Percentiles rank a stretch among this genome's conserved stretches.
Conservation (phyloP, 2,888 invertebrate species). For the Lepidocyrtoides sp. region DNA sequence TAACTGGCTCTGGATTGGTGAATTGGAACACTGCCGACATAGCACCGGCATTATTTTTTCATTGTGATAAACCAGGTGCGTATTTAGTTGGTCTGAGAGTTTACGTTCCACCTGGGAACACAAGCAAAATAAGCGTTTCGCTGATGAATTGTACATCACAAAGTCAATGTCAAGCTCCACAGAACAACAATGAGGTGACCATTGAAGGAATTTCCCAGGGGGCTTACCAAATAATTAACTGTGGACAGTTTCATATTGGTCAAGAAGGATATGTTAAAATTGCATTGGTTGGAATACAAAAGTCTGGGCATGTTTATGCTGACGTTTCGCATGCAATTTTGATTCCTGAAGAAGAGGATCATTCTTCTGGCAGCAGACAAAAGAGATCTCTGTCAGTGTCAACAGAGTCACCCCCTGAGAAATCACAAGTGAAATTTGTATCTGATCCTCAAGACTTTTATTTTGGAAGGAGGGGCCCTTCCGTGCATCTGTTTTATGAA, state of each 20-base stretch:
- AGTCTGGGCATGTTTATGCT: slow-evolving; percentile 74
- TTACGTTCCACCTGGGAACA: slow-evolving; percentile 68
- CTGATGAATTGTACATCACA: neutral
- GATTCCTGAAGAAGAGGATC: slow-evolving; percentile 5
- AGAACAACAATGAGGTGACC: slow-evolving; percentile 49
- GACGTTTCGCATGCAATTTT: slow-evolving; percentile 76
- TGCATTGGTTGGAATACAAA: slow-evolving; percentile 78
- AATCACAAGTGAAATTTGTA: slow-evolving; percentile 56
- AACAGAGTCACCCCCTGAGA: neutral
- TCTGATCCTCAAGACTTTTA: slow-evolving; percentile 76
- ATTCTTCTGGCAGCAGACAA: neutral
- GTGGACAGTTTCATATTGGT: slow-evolving; percentile 72
- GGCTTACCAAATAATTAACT: slow-evolving; percentile 70
- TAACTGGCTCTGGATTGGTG: slow-evolving; percentile 70
- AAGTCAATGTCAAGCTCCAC: slow-evolving; percentile 15
- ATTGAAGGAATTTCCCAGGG: neutral
- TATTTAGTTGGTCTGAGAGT: slow-evolving; percentile 77
- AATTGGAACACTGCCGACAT: slow-evolving; percentile 77
- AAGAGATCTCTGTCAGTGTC: neutral
- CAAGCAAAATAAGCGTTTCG: slow-evolving; percentile 39
- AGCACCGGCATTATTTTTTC: slow-evolving; percentile 77
- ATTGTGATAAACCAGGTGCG: slow-evolving; percentile 64
- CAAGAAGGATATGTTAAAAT: slow-evolving; percentile 77
- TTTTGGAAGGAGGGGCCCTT: slow-evolving; percentile 83
- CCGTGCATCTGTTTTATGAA: slow-evolving; percentile 81